phyloP scores from a whole-genome alignment of 2,797 vertebrate genomes.

The Spinibarbus caldwelli region DNA sequence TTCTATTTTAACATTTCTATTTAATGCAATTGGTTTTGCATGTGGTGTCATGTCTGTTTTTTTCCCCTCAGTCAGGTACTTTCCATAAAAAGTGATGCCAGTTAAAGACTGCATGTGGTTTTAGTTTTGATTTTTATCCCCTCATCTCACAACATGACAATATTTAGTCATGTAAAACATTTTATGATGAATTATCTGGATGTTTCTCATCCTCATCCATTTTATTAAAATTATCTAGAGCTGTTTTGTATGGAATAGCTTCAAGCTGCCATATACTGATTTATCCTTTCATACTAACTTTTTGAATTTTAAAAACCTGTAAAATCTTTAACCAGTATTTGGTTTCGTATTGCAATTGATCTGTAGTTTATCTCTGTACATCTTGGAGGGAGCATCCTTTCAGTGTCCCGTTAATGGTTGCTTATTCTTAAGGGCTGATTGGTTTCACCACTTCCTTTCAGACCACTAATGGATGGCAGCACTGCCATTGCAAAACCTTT shows the following conservation, averaged over 20 bases:
- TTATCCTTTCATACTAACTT: not conserved
- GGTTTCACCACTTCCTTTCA: slow-evolving; percentile 32
- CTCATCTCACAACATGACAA: not conserved
- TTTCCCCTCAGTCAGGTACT: not conserved
- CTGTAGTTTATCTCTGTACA: not conserved
- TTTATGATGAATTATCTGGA: not conserved
- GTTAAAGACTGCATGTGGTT: no score
- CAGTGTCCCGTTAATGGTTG: not conserved
- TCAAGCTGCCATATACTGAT: not conserved
- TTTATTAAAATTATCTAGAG: not conserved
- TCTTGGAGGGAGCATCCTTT: not conserved
- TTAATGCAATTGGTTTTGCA: no score
- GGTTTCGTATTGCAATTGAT: not conserved
- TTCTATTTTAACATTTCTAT: no score
- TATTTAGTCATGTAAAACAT: not conserved
- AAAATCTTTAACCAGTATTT: not conserved
- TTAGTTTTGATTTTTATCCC: not conserved
- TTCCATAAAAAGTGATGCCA: slow-evolving; percentile 14
- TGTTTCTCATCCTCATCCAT: not conserved
- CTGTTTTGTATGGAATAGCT: not conserved
- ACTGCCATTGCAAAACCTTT: not conserved
- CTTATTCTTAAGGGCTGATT: not conserved
- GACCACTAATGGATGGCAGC: slow-evolving; percentile 18
- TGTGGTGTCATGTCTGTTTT: no score
- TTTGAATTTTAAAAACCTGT: not conserved